A percentile compares a stretch with the other conserved stretches of the same genome.
These are phyloP conservation scores for Aurelia aurita complex sp. Pacific DNA, from an alignment of 30 jellyfish, hydroid and myxozoan species.

Conservation along the genomic window DNA sequence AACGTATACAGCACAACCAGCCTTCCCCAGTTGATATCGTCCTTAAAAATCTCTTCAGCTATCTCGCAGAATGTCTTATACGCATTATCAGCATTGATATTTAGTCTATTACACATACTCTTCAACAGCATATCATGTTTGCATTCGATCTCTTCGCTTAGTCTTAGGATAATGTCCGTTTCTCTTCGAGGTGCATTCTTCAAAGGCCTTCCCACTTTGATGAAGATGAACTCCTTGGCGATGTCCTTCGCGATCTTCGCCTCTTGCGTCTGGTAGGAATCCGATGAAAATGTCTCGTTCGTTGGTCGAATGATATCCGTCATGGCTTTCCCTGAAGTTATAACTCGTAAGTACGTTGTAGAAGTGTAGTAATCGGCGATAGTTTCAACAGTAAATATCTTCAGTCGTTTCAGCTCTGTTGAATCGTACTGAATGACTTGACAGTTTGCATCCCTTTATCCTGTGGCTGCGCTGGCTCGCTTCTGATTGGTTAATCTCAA, in stretches of 20 bases:
- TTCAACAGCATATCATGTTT: constrained; percentile 88
- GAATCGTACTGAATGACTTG: no score
- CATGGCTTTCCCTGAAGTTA: background rate
- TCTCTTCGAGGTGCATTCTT: constrained; percentile 86
- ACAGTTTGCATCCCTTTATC: no score
- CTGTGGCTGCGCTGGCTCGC: no score
- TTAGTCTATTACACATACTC: constrained; percentile 93
- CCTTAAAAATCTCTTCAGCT: constrained; percentile 89
- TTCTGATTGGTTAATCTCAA: no score
- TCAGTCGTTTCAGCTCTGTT: no score
- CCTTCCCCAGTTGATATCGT: constrained; percentile 96
- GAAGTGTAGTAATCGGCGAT: no score
- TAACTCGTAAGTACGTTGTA: no score
- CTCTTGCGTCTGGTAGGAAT: constrained; percentile 70
- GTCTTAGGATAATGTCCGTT: constrained; percentile 78
- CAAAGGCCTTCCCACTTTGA: constrained; percentile 79
- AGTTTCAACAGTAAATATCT: no score
- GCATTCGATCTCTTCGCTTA: constrained; percentile 85
- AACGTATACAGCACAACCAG: constrained; percentile 90
- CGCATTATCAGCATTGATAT: constrained; percentile 78
- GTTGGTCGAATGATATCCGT: constrained; percentile 55
- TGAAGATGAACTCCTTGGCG: constrained; percentile 78
- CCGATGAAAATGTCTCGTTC: constrained; percentile 54
- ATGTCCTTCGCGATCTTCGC: constrained; percentile 95
- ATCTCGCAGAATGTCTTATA: constrained; percentile 78